A percentile compares a stretch with the other conserved stretches of the same genome.
These are phyloP conservation scores for Enteromius radiatus DNA, from an alignment of 2,797 vertebrate genomes.

Conservation along the genomic window DNA sequence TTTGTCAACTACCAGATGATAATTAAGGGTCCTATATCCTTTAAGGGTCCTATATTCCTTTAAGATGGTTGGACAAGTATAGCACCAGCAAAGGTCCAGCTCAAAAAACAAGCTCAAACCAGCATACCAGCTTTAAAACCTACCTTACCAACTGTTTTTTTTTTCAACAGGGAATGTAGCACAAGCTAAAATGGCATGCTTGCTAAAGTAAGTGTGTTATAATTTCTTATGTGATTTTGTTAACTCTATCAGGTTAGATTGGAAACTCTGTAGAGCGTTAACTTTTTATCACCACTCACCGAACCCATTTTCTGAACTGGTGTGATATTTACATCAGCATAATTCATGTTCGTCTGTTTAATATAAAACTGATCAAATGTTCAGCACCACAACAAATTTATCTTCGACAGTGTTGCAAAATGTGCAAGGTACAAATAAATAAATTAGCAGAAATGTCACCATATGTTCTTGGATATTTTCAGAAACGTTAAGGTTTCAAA, in stretches of 20 bases:
- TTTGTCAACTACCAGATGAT: too few relatives aligned
- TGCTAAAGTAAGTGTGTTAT: not conserved
- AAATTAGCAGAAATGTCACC: not conserved
- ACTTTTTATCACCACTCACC: not conserved
- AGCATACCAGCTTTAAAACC: too few relatives aligned
- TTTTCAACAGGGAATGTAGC: too few relatives aligned
- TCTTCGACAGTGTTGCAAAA: not conserved
- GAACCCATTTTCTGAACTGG: not conserved
- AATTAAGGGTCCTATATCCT: too few relatives aligned
- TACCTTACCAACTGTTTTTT: too few relatives aligned
- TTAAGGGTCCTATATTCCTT: too few relatives aligned
- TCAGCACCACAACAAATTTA: not conserved
- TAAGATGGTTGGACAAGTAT: too few relatives aligned
- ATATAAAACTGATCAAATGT: not conserved
- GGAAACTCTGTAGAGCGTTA: not conserved
- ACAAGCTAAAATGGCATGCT: not conserved
- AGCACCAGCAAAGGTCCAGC: too few relatives aligned
- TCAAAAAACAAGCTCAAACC: too few relatives aligned
- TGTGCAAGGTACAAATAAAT: too few relatives aligned
- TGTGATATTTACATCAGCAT: rapidly evolving
- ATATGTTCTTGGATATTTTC: not conserved
- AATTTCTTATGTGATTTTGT: not conserved
- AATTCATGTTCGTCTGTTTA: not conserved
- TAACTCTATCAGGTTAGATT: too few relatives aligned
- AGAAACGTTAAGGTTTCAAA: not conserved